Evolutionary conservation across 2,888 invertebrate species (phyloP).

Genomic region (Caprella mutica): DNA sequence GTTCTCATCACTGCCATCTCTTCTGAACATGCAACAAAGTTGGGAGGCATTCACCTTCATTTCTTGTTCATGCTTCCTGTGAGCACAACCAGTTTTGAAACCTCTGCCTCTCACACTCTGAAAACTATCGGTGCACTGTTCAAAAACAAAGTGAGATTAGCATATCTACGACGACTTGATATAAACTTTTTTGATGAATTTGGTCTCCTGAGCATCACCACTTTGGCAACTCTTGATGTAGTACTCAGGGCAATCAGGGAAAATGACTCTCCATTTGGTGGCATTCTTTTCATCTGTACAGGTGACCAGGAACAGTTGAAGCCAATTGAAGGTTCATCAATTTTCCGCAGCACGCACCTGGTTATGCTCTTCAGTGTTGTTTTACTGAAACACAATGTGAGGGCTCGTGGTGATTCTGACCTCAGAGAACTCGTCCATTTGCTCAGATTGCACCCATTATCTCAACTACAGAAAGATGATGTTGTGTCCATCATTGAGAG

Average conservation of each 20-base stretch:
- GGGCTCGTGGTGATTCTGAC: too few relatives aligned
- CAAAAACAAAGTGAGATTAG: neutral
- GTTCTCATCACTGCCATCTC: too few relatives aligned
- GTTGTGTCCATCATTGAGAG: too few relatives aligned
- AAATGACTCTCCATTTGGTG: neutral
- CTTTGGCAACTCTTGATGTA: neutral
- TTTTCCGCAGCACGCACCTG: too few relatives aligned
- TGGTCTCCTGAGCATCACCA: neutral
- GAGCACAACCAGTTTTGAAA: too few relatives aligned
- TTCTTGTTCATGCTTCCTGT: too few relatives aligned
- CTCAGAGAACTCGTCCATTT: too few relatives aligned
- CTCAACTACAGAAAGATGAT: too few relatives aligned
- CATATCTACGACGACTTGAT: neutral
- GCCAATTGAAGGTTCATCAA: neutral
- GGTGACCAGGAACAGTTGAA: neutral
- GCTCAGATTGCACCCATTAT: too few relatives aligned
- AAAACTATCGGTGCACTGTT: neutral
- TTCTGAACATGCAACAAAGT: neutral
- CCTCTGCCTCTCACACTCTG: too few relatives aligned
- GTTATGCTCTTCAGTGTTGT: too few relatives aligned
- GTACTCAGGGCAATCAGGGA: neutral
- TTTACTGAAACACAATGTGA: too few relatives aligned
- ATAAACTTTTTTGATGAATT: neutral
- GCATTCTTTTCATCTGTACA: neutral
- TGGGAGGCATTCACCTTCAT: conserved; percentile 2